Base-by-base conservation (phyloP, 2,113 vertebrate species). In the Cynoglossus semilaevis region DNA sequence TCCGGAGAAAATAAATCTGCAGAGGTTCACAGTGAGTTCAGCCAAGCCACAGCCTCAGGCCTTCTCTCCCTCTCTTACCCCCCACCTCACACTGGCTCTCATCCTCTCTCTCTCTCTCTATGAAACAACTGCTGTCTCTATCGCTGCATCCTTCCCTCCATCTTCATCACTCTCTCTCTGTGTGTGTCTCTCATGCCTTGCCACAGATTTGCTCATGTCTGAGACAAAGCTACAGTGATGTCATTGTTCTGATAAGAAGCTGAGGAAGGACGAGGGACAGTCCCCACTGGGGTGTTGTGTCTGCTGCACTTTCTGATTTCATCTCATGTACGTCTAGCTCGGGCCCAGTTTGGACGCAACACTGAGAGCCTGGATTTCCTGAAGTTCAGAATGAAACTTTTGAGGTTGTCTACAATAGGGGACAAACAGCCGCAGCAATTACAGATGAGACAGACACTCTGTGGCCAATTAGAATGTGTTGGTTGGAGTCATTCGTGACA, bases 1-100 rank as follows among this genome's bases (percentile, higher is more conserved):
- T 87, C 77, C 18, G 81, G 84, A 87, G 87, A 89, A 88, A 91
- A 91, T 90, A 89, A 88, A 89, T 91, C 87, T 88, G 83, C 82
- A 1, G 63, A 82, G 70, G 90, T 91, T 91, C 90, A 92, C 51
- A 12, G 68, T 54, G 77, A 90, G 90, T 91, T 92, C 90, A 91
- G 90, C 90, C 90, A 91, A 91, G 75, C 83, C 85, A 37, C 81
- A 72, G 74, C 75, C 79, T 52, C 9, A 67, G 58, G 69, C 74
- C 70, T 53, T 70, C 60, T 64, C 74, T 59, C 62, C 57, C 37
- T 72, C 36, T 55, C 54, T 38, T 58, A 11, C 34, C 15, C 44
- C 8, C 46, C 54, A 46, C 29, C 50, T 46, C 46, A 42, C 46
- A n/a, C 19, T 44, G 58, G 18, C 52, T 57, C 68, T 22, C 49